Evolutionary conservation across 2,797 vertebrate species (phyloP), one percentile per base, ranked within the genome.

Genomic region (Menidia menidia): DNA sequence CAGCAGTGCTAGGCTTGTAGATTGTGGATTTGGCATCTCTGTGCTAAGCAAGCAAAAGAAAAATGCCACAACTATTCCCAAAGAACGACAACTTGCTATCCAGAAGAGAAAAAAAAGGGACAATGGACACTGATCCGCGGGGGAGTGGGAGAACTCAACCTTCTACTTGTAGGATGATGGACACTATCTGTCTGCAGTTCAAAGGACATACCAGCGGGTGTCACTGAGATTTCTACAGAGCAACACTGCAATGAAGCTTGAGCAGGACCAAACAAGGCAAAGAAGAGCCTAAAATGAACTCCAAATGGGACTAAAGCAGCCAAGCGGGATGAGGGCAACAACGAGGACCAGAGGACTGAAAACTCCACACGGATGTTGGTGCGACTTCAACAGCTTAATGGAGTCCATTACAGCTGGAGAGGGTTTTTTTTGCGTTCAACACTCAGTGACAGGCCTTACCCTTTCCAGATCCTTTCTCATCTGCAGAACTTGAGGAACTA

Each of bases 401-500:
- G 14, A 6, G 31, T 30, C 30, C 51, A 14, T 31, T 25, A 14
- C 31, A 53, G 51, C 32, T 31, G 25, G 31, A 30, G 51, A 53
- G 25, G 30, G 51, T 32, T n/a, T 12, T 55, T 55, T 41, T 67
- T 68, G n/a, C 16, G 43, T 18, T 31, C 25, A 32, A 58, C 41
- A 32, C 48, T 71, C 48, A 50, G 52, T 35, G 61, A 59, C 30
- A 50, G 39, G 64, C 39, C 90, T 93, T 92, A 95, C 94, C 94
- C 92, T 93, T 95, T 80, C 82, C 93, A 81, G 92, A 88, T 81
- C 69, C 89, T 82, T 42, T 88, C 61, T 93, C 93, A 81, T 94
- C 94, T 60, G 82, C 77, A 86, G 89, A 91, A 87, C 84, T 92
- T 53, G 84, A 56, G 54, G 90, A 70, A 77, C 93, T 93, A 71